Base-by-base conservation (phyloP, 1,140 invertebrate species). In the Kradibia gibbosae region DNA sequence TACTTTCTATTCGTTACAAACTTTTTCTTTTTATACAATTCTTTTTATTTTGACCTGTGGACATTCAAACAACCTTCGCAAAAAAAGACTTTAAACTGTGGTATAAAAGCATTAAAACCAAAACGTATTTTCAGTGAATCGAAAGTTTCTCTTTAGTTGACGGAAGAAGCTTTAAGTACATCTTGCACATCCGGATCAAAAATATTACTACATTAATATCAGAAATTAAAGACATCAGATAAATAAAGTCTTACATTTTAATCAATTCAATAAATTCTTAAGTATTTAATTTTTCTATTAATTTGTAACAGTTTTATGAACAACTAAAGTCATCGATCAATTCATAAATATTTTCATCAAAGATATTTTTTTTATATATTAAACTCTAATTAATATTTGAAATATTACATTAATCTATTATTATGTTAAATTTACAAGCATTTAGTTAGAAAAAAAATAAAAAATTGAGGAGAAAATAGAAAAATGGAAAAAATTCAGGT, bases 91-190 rank as follows among this genome's bases (percentile, higher is more conserved):
- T 22, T 11, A 53, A 5, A 20, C 15, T 20, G 50, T 53, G 76
- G 20, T 53, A 53, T 11, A 4, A 4, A 20, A 53, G 4, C 22
- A 20, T 20, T 20, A 53, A 20, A 20, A 53, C 50, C 3, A 53
- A 11, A 20, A 17, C 3, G 15, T 17, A 11, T 22, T 53, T 22
- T 20, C 50, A 17, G 50, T 20, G 15, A 22, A 31, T 90, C 93
- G 1, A 86, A 92, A 78, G 92, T 92, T 67, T 92, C 31, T 87
- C 91, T 13, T 86, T 89, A 72, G 86, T 88, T 36, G 91, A 92
- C 83, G 87, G 90, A 72, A 91, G 89, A 78, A 85, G 89, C 81
- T 87, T 90, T 57, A 90, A 92, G 39, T 90, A 88, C 84, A 91
- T 79, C 85, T 86, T 11, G 86, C 86, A 25, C 88, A 88, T 82